Conservation (phyloP, 1,140 invertebrate species). For the Drosophila simulans region DNA sequence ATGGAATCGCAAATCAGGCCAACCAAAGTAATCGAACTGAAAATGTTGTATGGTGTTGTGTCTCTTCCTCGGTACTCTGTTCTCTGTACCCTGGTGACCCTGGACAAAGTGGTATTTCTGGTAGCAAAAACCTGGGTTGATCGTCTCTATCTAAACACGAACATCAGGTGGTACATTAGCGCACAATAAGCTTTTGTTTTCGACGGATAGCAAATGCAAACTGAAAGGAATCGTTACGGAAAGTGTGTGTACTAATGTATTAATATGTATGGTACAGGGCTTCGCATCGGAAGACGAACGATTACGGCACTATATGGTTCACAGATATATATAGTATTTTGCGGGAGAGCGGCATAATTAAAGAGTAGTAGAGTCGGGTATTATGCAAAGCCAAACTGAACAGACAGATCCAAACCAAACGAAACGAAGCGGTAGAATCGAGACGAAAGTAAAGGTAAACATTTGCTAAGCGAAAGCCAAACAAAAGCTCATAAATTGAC, state of each 20-base stretch:
- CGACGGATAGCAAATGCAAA: constrained; percentile 21
- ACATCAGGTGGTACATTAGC: constrained; percentile 31
- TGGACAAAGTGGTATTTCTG: constrained; percentile 12
- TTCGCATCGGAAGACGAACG: constrained; percentile 34
- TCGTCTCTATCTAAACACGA: constrained; percentile 28
- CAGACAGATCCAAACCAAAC: constrained; percentile 28
- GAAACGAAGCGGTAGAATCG: constrained; percentile 34
- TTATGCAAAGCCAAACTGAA: constrained; percentile 58
- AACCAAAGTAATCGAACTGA: constrained; percentile 10
- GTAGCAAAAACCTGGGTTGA: constrained; percentile 11
- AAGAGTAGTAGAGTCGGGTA: constrained; percentile 56
- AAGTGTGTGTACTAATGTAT: constrained; percentile 14
- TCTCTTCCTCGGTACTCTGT: constrained; percentile 1
- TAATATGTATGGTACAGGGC: constrained; percentile 37
- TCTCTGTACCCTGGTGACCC: constrained; percentile 22
- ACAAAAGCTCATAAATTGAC: constrained; percentile 80
- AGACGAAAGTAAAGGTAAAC: constrained; percentile 64
- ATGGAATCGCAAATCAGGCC: constrained; percentile 31
- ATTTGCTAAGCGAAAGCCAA: constrained; percentile 81
- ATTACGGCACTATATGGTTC: constrained; percentile 55
- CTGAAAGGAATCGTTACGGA: constrained; percentile 10
- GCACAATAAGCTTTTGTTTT: constrained; percentile 47
- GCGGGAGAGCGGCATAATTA: constrained; percentile 39
- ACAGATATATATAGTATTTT: constrained; percentile 24
- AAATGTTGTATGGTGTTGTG: constrained; percentile 25